Evolutionary conservation across 1,140 invertebrate genomes (phyloP).

Genomic region (Drosophila truncata): DNA sequence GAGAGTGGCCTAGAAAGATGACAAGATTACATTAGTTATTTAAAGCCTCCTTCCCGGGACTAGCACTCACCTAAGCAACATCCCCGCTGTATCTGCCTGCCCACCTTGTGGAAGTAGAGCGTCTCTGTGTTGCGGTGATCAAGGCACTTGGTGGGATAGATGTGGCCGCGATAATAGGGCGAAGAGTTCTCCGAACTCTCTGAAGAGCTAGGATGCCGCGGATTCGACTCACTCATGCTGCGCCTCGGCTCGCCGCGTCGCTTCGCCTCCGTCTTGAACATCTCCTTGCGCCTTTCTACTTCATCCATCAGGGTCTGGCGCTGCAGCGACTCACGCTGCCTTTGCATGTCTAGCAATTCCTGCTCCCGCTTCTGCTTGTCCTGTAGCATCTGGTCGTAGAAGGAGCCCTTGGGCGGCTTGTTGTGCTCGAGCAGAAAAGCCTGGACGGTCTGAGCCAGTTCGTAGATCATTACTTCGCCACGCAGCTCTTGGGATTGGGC

Average conservation of each 20-base stretch:
- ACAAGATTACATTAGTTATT: not conserved
- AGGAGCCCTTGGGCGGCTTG: slow-evolving; percentile 90
- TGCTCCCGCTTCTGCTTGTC: slow-evolving; percentile 88
- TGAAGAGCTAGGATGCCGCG: slow-evolving; percentile 73
- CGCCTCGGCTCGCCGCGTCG: slow-evolving; percentile 71
- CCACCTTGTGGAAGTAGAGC: slow-evolving; percentile 78
- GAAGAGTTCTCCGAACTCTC: slow-evolving; percentile 80
- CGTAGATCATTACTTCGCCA: slow-evolving; percentile 92
- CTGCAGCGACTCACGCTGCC: slow-evolving; percentile 86
- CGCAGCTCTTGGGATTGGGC: slow-evolving; percentile 86
- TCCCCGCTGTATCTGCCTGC: slow-evolving; percentile 75
- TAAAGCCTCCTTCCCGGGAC: not conserved
- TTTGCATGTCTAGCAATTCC: slow-evolving; percentile 87
- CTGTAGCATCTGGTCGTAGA: slow-evolving; percentile 93
- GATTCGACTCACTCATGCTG: slow-evolving; percentile 82
- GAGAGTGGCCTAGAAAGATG: slow-evolving; percentile 86
- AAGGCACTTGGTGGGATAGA: slow-evolving; percentile 72
- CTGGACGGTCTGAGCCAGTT: slow-evolving; percentile 89
- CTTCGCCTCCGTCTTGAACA: slow-evolving; percentile 79
- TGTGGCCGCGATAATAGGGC: slow-evolving; percentile 72
- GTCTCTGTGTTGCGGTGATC: slow-evolving; percentile 80
- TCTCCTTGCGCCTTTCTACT: slow-evolving; percentile 82
- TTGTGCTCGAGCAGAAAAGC: slow-evolving; percentile 90
- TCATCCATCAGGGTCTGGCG: slow-evolving; percentile 79
- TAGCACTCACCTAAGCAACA: slow-evolving; percentile 70